Conservation (phyloP, 2,797 vertebrate genomes). For the Miichthys miiuy region DNA sequence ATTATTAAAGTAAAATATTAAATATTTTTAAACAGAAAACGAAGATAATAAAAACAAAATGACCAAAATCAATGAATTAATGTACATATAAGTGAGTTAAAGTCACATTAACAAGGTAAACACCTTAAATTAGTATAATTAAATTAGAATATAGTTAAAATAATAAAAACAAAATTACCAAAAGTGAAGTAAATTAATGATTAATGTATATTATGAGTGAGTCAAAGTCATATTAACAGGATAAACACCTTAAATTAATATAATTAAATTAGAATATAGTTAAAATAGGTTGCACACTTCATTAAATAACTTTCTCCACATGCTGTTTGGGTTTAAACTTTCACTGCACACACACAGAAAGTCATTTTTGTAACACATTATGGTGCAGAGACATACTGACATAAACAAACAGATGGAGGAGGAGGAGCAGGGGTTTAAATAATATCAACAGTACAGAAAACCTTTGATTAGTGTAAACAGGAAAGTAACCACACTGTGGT, state of each 20-base stretch:
- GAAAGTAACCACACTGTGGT: constrained; percentile 52
- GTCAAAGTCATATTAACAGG: not conserved
- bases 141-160: too few species aligned
- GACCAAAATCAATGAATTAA: too few species aligned
- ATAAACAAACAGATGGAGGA: constrained; percentile 13
- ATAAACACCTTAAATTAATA: not conserved
- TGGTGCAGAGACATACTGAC: not conserved
- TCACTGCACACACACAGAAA: not conserved
- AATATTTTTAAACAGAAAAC: not conserved
- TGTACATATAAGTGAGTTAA: too few species aligned
- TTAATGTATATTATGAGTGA: not conserved
- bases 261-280: too few species aligned
- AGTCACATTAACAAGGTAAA: too few species aligned
- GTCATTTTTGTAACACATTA: not conserved
- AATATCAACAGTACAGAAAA: constrained; percentile 48
- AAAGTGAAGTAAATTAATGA: not conserved
- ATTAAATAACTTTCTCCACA: not conserved
- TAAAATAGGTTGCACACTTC: not conserved
- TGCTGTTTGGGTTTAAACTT: constrained; percentile 6
- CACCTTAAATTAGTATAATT: too few species aligned
- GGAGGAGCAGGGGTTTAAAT: constrained; percentile 25
- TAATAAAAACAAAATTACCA: not conserved
- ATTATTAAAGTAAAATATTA: not conserved
- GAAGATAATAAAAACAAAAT: not conserved
- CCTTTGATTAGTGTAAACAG: constrained; percentile 63